Evolutionary conservation across 2,888 invertebrate genomes (phyloP).

Genomic region (Amiota communis): DNA sequence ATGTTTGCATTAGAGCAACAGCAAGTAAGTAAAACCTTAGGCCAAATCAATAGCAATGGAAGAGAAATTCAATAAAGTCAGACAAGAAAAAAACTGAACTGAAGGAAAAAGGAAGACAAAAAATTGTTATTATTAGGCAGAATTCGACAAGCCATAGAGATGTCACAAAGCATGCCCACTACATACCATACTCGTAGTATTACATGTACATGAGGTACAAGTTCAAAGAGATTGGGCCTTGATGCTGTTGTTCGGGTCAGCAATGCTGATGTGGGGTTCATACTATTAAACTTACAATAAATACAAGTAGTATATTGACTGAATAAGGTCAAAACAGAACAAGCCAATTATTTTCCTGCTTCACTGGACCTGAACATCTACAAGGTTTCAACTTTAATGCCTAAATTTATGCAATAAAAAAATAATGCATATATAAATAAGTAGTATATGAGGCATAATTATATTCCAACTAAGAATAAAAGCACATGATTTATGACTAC

Average conservation of each 20-base stretch:
- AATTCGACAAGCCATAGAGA: background rate
- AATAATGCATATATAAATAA: background rate
- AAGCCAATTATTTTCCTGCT: slow-evolving; percentile 58
- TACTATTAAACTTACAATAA: too few species aligned
- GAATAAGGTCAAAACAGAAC: slow-evolving; percentile 33
- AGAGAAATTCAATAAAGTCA: slow-evolving; percentile 4
- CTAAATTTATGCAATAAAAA: slow-evolving; percentile 32
- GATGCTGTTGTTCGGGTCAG: too few species aligned
- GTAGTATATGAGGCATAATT: slow-evolving; percentile 30
- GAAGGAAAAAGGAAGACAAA: too few species aligned
- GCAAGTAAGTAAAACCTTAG: background rate
- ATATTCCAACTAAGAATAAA: background rate
- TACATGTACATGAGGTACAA: background rate
- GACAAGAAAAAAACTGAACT: too few species aligned
- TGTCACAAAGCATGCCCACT: background rate
- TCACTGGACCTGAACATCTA: slow-evolving; percentile 59
- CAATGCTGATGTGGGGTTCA: too few species aligned
- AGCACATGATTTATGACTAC: slow-evolving; percentile 52
- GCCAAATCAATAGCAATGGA: background rate
- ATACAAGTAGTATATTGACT: too few species aligned
- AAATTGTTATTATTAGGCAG: too few species aligned
- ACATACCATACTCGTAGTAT: background rate
- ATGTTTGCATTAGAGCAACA: too few species aligned
- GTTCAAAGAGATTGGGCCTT: too few species aligned
- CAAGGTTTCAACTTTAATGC: slow-evolving; percentile 47